Conservation (phyloP, 2,113 vertebrate genomes). For the Grantiella picta region DNA sequence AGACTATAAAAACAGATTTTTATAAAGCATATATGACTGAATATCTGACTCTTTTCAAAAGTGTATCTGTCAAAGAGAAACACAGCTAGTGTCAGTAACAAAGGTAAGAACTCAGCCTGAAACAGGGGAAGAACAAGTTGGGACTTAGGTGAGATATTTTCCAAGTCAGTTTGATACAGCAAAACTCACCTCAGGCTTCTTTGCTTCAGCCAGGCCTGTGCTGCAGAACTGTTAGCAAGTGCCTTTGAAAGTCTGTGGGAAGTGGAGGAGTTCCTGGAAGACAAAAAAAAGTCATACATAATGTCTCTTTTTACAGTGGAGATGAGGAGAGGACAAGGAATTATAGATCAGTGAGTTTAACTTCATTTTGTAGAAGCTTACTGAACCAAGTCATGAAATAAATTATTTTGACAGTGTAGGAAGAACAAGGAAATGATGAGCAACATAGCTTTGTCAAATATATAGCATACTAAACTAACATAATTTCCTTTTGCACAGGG, state of each 20-base stretch:
- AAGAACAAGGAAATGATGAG: not conserved
- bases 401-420: not conserved
- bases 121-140: not conserved
- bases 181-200: not conserved
- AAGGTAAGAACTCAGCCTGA: not conserved
- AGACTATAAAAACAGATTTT: not conserved
- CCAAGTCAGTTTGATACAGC: not conserved
- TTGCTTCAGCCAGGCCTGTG: slow-evolving; percentile 22
- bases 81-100: not conserved
- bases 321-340: not conserved
- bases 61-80: not conserved
- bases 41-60: not conserved
- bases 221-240: not conserved
- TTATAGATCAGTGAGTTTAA: slow-evolving; percentile 19
- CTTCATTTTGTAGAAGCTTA: not conserved
- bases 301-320: not conserved
- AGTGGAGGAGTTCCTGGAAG: not conserved
- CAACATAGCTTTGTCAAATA: not conserved
- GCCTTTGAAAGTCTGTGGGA: not conserved
- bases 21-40: not conserved
- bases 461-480: not conserved
- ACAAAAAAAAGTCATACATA: not conserved
- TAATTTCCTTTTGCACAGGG: not conserved
- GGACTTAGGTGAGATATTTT: not conserved
- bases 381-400: not conserved